Percentiles rank a stretch among this genome's conserved stretches.
Conservation (phyloP, 2,888 invertebrate genomes). For the Gymnoscelis rufifasciata region DNA sequence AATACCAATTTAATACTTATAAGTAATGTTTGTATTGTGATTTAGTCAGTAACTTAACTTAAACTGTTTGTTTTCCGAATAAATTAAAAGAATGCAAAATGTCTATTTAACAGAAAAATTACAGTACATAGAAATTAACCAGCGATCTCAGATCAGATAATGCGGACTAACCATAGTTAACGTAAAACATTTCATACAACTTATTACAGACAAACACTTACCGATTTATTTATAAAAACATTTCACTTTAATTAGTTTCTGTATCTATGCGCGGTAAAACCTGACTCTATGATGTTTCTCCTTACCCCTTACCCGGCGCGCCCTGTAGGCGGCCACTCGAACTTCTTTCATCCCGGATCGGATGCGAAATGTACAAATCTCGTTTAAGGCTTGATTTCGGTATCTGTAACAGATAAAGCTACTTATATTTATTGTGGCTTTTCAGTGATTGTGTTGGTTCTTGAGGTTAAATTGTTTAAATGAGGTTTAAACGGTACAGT, state of each 20-base stretch:
- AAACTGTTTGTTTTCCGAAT: too few relatives aligned
- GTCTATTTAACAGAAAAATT: too few relatives aligned
- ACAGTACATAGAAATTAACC: too few relatives aligned
- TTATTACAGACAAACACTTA: too few relatives aligned
- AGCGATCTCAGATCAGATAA: too few relatives aligned
- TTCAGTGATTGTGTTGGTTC: neutral
- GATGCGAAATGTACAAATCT: conserved; percentile 36
- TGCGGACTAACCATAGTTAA: too few relatives aligned
- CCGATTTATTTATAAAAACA: too few relatives aligned
- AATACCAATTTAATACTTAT: too few relatives aligned
- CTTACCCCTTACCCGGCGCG: conserved; percentile 38
- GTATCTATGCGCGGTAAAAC: neutral
- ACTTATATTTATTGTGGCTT: neutral
- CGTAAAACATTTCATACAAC: too few relatives aligned
- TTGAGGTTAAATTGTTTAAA: neutral
- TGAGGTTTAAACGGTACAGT: neutral
- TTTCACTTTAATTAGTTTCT: neutral
- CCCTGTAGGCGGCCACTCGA: conserved; percentile 53
- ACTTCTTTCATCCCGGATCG: conserved; percentile 62
- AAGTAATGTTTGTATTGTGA: too few relatives aligned
- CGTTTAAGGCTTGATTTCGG: conserved; percentile 7
- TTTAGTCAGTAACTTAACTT: too few relatives aligned
- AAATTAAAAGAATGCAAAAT: too few relatives aligned
- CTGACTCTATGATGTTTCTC: conserved; percentile 37
- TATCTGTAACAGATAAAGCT: conserved; percentile 8